phyloP scores from a whole-genome alignment of 2,113 vertebrate species.

The Mionectes macconnelli region DNA sequence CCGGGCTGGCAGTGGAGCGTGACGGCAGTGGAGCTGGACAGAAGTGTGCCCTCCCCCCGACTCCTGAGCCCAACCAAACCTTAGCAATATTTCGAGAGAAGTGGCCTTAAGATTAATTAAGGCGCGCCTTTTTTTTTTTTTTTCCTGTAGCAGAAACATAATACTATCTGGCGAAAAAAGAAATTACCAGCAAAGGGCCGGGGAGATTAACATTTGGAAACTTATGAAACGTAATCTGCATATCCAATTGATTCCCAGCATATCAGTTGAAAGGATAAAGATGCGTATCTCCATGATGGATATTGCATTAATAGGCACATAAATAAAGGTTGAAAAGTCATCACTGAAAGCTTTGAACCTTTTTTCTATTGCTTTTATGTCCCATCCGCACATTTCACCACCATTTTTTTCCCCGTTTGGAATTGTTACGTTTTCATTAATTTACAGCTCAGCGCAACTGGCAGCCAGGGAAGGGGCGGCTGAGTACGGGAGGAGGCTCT shows the following conservation, averaged over 20 bases:
- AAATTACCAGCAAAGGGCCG: slow-evolving; percentile 65
- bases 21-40: not conserved
- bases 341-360: slow-evolving; percentile 77
- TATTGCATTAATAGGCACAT: slow-evolving; percentile 82
- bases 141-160: slow-evolving; percentile 56
- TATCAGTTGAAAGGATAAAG: slow-evolving; percentile 84
- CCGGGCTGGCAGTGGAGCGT: not conserved
- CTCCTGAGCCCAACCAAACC: not conserved
- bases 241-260: slow-evolving; percentile 84
- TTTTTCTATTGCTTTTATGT: slow-evolving; percentile 37
- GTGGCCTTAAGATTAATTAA: slow-evolving; percentile 66
- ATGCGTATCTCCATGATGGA: slow-evolving; percentile 82
- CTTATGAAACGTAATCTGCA: slow-evolving; percentile 83
- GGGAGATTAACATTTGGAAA: slow-evolving; percentile 82
- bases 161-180: slow-evolving; percentile 71
- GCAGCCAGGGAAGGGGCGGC: not conserved
- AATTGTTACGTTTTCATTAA: not conserved
- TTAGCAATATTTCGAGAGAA: slow-evolving; percentile 39
- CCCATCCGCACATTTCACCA: not conserved
- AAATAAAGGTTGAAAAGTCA: slow-evolving; percentile 81
- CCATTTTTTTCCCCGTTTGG: not conserved
- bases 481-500: not conserved
- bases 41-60: not conserved
- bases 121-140: not conserved
- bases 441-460: not conserved